phyloP scores from a whole-genome alignment of 2,888 invertebrate genomes.

The Nephrotoma appendiculata region DNA sequence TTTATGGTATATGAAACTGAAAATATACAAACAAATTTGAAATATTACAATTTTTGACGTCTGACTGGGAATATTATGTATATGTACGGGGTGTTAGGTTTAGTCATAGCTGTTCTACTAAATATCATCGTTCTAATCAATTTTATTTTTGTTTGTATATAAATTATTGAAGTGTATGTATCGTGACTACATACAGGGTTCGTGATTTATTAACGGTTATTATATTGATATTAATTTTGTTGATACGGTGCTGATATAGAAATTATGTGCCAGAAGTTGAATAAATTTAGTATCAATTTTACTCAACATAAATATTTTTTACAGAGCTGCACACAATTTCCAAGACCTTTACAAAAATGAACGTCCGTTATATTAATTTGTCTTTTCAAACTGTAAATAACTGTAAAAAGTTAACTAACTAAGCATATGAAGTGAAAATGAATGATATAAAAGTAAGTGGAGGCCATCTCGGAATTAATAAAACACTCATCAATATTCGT shows the following conservation, averaged over 20 bases:
- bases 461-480: too few species aligned
- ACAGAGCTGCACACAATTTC: too few species aligned
- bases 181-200: background rate
- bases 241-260: background rate
- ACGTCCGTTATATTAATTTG: too few species aligned
- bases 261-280: background rate
- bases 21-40: conserved; percentile 14
- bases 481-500: too few species aligned
- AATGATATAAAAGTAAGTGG: too few species aligned
- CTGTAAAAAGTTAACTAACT: too few species aligned
- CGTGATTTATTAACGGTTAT: background rate
- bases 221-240: background rate
- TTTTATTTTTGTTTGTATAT: background rate
- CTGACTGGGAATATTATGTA: too few species aligned
- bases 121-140: background rate
- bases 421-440: too few species aligned
- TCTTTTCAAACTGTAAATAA: too few species aligned
- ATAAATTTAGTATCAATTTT: background rate
- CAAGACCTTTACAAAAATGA: too few species aligned
- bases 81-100: background rate
- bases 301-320: too few species aligned
- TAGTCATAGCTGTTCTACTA: background rate
- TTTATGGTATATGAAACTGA: conserved; percentile 66
- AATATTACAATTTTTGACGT: too few species aligned
- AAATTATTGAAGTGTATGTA: background rate